These are phyloP conservation scores for Lerista edwardsae DNA, from an alignment of 2,797 vertebrate species.

Conservation along the genomic window DNA sequence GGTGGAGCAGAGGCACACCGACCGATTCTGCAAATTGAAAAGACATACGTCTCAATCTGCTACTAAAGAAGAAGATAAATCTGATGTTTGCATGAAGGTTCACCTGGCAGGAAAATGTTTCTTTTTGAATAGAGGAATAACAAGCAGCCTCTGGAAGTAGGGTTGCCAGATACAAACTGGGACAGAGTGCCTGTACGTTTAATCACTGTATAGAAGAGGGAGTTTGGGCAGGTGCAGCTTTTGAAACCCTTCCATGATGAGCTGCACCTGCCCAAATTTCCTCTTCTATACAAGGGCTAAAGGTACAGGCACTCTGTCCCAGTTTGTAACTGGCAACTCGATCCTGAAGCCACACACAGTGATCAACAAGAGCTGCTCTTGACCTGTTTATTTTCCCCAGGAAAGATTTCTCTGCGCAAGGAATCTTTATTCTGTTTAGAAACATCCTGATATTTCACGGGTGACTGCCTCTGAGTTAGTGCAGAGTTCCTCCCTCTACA, in stretches of 20 bases:
- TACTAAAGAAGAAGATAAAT: neutral
- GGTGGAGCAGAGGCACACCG: too few relatives aligned
- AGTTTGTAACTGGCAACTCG: too few relatives aligned
- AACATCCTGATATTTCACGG: too few relatives aligned
- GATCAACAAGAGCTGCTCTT: neutral
- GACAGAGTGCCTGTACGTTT: too few relatives aligned
- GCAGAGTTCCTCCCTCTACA: neutral
- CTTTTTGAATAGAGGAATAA: neutral
- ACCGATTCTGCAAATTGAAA: neutral
- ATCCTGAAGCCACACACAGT: neutral
- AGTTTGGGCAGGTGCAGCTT: too few relatives aligned
- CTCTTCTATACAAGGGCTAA: too few relatives aligned
- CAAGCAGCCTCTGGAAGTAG: too few relatives aligned
- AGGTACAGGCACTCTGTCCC: too few relatives aligned
- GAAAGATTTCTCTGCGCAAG: neutral
- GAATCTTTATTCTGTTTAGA: neutral
- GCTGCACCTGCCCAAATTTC: too few relatives aligned
- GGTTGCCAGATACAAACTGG: too few relatives aligned
- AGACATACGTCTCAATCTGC: neutral
- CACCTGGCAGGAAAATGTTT: neutral
- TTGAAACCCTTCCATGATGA: too few relatives aligned
- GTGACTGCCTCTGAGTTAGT: neutral
- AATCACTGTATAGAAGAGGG: too few relatives aligned
- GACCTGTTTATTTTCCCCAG: neutral
- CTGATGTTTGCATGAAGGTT: neutral